Evolutionary conservation across 2,888 invertebrate species (phyloP).

Genomic region (Hydriomena furcata): DNA sequence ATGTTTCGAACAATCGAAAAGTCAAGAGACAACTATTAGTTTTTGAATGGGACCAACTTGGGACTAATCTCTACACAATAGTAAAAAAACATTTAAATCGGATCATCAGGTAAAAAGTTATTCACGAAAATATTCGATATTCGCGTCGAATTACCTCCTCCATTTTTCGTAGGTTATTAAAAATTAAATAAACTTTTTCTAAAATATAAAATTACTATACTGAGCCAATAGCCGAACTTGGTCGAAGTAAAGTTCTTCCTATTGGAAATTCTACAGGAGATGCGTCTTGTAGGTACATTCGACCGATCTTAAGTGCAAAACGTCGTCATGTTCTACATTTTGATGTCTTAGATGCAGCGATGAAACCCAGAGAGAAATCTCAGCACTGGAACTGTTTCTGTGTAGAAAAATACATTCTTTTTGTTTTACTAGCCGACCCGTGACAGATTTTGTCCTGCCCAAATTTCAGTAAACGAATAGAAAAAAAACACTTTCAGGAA

Average conservation of each 20-base stretch:
- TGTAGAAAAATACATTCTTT: slow-evolving; percentile 11
- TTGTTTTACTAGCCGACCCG: slow-evolving; percentile 6
- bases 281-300: slow-evolving; percentile 46
- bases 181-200: not conserved
- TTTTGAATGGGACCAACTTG: too few relatives aligned
- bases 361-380: slow-evolving; percentile 28
- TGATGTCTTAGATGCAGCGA: slow-evolving; percentile 41
- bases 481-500: too few relatives aligned
- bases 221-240: slow-evolving; percentile 7
- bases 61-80: too few relatives aligned
- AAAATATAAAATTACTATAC: not conserved
- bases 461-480: too few relatives aligned
- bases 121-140: too few relatives aligned
- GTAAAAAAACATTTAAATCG: too few relatives aligned
- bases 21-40: too few relatives aligned
- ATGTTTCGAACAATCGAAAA: too few relatives aligned
- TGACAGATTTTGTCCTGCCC: too few relatives aligned
- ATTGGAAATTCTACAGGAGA: slow-evolving; percentile 45
- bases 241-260: slow-evolving; percentile 28
- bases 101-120: too few relatives aligned
- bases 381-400: slow-evolving; percentile 19
- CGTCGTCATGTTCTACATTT: slow-evolving; percentile 55
- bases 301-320: slow-evolving; percentile 58
- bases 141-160: too few relatives aligned
- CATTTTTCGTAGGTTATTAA: too few relatives aligned